A percentile compares a stretch with the other conserved stretches of the same genome.
Evolutionary conservation across 2,113 vertebrate species (phyloP).

Genomic region (Zosterops hypoxanthus): DNA sequence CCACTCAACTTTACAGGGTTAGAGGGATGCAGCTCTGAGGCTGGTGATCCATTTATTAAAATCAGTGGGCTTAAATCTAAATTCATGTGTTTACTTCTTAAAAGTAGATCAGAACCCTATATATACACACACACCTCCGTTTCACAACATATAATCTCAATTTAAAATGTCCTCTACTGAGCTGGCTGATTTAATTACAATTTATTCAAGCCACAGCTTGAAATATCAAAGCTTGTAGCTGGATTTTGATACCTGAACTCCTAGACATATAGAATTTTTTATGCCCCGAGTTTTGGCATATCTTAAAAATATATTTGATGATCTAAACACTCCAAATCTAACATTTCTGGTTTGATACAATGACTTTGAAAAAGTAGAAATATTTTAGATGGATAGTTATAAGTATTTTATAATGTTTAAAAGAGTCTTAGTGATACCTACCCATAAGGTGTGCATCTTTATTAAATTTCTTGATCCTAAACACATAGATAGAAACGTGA

Average conservation of each 20-base stretch:
- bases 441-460: neutral
- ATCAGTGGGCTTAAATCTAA: neutral
- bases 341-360: neutral
- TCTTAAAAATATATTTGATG: neutral
- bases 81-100: neutral
- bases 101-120: neutral
- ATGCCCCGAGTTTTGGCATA: neutral
- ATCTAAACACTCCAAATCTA: neutral
- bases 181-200: neutral
- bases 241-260: neutral
- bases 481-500: neutral
- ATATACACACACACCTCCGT: neutral
- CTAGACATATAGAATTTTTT: neutral
- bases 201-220: neutral
- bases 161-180: neutral
- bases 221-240: neutral
- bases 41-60: neutral
- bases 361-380: neutral
- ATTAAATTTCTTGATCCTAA: neutral
- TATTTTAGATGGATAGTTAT: neutral
- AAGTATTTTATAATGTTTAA: neutral
- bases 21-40: neutral
- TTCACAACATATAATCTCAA: neutral
- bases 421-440: neutral
- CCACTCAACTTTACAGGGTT: neutral